These are phyloP conservation scores for Lepas anatifera DNA, from an alignment of 2,888 invertebrate species.

Conservation along the genomic window DNA sequence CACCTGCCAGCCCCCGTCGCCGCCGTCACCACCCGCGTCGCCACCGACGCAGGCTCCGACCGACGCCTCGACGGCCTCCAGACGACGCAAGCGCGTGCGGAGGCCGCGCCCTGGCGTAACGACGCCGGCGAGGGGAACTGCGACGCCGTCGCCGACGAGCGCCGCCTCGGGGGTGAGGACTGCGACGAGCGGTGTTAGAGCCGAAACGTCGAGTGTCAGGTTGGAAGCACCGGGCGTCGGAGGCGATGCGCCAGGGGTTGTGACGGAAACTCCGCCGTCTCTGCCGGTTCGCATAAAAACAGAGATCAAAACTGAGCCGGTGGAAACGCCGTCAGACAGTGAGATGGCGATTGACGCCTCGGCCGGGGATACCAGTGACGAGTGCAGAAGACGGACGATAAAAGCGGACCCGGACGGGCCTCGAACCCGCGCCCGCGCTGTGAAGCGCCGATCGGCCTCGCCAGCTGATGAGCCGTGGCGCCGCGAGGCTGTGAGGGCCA, in stretches of 20 bases:
- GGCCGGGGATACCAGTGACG: not conserved
- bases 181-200: too few species aligned
- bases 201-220: not conserved
- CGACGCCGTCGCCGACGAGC: not conserved
- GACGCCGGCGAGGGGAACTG: not conserved
- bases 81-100: too few species aligned
- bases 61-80: too few species aligned
- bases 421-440: not conserved
- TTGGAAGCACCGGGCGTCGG: not conserved
- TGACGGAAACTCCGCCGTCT: not conserved
- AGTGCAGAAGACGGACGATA: not conserved
- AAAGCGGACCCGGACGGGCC: not conserved
- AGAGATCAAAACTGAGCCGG: not conserved
- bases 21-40: not conserved
- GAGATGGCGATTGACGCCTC: not conserved
- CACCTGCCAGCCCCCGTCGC: not conserved
- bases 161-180: not conserved
- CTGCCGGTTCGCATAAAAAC: not conserved
- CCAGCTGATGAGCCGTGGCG: not conserved
- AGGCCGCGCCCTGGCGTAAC: too few species aligned
- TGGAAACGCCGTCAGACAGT: not conserved
- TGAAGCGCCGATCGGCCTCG: not conserved
- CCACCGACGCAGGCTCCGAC: too few species aligned
- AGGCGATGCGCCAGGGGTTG: not conserved
- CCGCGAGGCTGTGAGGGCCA: not conserved